Evolutionary conservation across 1,140 invertebrate genomes (phyloP).

Genomic region (Drosophila pallidifrons): DNA sequence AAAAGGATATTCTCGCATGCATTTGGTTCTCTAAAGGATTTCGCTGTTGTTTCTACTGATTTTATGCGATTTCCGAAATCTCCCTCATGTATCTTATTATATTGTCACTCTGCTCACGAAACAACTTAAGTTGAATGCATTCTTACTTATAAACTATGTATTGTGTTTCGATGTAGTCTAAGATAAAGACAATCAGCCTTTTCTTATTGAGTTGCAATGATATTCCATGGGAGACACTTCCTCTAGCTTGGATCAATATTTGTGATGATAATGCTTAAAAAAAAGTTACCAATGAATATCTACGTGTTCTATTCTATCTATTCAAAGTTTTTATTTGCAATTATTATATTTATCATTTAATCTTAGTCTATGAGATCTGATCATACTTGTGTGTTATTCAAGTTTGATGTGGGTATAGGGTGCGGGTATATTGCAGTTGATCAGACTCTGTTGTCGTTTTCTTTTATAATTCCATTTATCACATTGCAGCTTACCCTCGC

Average conservation of each 20-base stretch:
- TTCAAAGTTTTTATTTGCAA: too few relatives aligned
- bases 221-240: background rate
- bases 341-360: too few relatives aligned
- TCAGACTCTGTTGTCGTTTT: too few relatives aligned
- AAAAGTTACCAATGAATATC: background rate
- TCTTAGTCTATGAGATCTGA: too few relatives aligned
- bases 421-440: too few relatives aligned
- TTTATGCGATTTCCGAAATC: slow-evolving; percentile 25
- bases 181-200: background rate
- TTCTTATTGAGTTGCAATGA: background rate
- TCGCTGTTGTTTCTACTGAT: slow-evolving; percentile 11
- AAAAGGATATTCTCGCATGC: slow-evolving; percentile 31
- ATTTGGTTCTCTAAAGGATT: slow-evolving; percentile 25
- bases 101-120: slow-evolving; percentile 16
- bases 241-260: too few relatives aligned
- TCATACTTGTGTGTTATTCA: too few relatives aligned
- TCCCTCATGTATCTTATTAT: slow-evolving; percentile 5
- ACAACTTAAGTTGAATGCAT: background rate
- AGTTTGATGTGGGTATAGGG: background rate
- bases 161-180: background rate
- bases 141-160: background rate
- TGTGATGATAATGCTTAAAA: background rate
- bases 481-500: background rate
- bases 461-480: background rate
- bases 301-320: too few relatives aligned